Conservation (phyloP, 2,113 vertebrate genomes). For the Syrmaticus mikado region DNA sequence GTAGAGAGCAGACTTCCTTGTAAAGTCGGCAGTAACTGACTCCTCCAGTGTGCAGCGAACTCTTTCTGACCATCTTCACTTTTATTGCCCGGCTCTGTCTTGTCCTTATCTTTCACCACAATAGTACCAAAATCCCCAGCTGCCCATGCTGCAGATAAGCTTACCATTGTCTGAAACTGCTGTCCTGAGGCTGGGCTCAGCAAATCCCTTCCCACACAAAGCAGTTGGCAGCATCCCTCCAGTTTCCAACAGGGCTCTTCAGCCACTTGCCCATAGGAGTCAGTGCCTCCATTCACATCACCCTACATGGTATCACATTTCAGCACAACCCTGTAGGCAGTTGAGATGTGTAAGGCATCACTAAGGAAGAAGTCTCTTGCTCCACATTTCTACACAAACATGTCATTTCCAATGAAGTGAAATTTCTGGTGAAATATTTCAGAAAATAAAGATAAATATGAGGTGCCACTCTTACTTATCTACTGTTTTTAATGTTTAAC, state of each 20-base stretch:
- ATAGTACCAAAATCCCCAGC: fast-evolving
- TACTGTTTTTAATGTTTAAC: neutral
- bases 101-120: neutral
- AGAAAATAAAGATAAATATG: neutral
- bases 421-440: neutral
- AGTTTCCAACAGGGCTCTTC: neutral
- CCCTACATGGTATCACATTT: neutral
- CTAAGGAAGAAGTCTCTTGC: neutral
- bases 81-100: neutral
- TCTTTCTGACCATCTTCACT: neutral
- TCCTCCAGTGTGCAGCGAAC: neutral
- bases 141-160: neutral
- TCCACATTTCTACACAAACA: neutral
- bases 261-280: neutral
- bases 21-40: neutral
- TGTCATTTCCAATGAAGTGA: neutral
- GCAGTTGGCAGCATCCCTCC: fast-evolving
- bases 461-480: neutral
- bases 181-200: fast-evolving
- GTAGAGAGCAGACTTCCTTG: neutral
- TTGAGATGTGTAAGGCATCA: too few relatives aligned
- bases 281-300: neutral
- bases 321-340: neutral
- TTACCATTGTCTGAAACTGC: neutral
- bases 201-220: neutral